Conservation (phyloP, 2,888 invertebrate species). For the Hoplodrina ambigua region DNA sequence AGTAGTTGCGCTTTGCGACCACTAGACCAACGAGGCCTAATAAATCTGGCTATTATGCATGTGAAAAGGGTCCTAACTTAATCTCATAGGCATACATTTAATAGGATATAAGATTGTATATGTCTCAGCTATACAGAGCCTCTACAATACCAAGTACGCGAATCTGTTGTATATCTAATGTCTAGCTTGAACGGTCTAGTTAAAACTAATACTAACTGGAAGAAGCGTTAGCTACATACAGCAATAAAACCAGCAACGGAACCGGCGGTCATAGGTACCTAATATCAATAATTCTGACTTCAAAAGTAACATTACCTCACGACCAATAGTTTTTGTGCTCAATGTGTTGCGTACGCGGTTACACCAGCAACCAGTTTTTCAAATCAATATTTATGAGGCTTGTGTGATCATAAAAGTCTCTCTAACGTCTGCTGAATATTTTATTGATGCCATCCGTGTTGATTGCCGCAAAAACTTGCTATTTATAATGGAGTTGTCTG, state of each 20-base stretch:
- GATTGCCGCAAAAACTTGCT: not conserved
- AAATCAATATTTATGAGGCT: slow-evolving; percentile 50
- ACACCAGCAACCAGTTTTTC: slow-evolving; percentile 42
- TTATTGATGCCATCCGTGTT: slow-evolving; percentile 16
- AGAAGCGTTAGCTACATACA: no score
- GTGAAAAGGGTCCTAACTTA: no score
- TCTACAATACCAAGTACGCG: not conserved
- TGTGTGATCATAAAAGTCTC: slow-evolving; percentile 36
- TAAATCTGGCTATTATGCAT: no score
- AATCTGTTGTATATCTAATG: no score
- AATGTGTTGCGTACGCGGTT: slow-evolving; percentile 21
- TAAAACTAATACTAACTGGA: no score
- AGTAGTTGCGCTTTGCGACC: no score
- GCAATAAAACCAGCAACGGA: no score
- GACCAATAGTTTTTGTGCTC: slow-evolving; percentile 26
- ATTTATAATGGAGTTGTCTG: not conserved
- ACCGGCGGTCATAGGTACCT: not conserved
- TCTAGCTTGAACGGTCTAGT: no score
- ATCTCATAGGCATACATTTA: no score
- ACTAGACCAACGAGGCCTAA: no score
- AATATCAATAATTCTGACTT: slow-evolving; percentile 3
- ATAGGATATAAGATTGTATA: no score
- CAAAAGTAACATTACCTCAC: slow-evolving; percentile 19
- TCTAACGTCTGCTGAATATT: slow-evolving; percentile 22
- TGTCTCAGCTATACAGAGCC: no score